Evolutionary conservation across 2,888 invertebrate genomes (phyloP).

Genomic region (Neuroscelio doddi): DNA sequence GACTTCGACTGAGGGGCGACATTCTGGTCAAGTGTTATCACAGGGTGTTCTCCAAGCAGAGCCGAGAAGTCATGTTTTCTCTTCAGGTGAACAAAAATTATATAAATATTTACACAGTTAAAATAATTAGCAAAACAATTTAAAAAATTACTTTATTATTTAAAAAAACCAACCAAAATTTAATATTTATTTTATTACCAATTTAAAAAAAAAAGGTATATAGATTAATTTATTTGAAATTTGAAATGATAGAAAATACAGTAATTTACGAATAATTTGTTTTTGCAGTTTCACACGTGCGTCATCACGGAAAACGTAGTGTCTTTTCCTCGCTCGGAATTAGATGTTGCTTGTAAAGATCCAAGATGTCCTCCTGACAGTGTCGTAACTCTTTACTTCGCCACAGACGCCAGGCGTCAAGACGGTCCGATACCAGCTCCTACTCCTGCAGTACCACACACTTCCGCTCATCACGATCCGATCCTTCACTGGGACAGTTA

Average conservation of each 20-base stretch:
- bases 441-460: slow-evolving; percentile 81
- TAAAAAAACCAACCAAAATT: too few relatives aligned
- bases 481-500: slow-evolving; percentile 86
- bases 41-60: slow-evolving; percentile 73
- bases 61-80: slow-evolving; percentile 69
- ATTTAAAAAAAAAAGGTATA: too few relatives aligned
- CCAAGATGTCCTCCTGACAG: slow-evolving; percentile 87
- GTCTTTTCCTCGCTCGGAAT: slow-evolving; percentile 87
- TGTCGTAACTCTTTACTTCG: slow-evolving; percentile 88
- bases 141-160: too few relatives aligned
- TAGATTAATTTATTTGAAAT: too few relatives aligned
- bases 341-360: slow-evolving; percentile 89
- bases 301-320: slow-evolving; percentile 89
- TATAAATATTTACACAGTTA: too few relatives aligned
- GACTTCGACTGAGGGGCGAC: slow-evolving; percentile 86
- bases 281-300: slow-evolving; percentile 94
- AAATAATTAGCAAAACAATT: too few relatives aligned
- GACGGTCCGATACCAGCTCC: slow-evolving; percentile 79
- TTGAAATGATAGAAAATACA: too few relatives aligned
- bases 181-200: too few relatives aligned
- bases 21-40: slow-evolving; percentile 93
- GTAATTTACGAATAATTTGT: too few relatives aligned
- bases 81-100: slow-evolving; percentile 59
- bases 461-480: slow-evolving; percentile 79
- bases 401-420: slow-evolving; percentile 75